A percentile compares a stretch with the other conserved stretches of the same genome.
These are phyloP conservation scores for Urocynchramus pylzowi DNA, from an alignment of 2,113 vertebrate genomes.

Conservation along the genomic window DNA sequence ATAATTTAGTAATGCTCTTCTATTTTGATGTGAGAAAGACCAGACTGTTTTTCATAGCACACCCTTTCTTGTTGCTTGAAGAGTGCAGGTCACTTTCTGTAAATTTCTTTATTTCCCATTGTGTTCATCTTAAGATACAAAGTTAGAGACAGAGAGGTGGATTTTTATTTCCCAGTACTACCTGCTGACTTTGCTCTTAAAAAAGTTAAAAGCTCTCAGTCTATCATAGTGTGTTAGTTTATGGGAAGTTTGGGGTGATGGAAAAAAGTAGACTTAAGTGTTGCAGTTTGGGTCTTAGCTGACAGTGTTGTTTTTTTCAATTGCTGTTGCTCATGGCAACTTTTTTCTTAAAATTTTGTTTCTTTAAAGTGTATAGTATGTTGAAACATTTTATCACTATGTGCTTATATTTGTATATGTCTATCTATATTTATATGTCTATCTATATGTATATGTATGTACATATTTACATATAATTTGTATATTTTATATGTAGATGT, in stretches of 20 bases:
- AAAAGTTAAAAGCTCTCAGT: neutral
- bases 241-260: rapidly evolving
- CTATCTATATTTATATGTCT: neutral
- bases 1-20: neutral
- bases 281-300: neutral
- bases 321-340: neutral
- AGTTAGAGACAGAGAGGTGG: neutral
- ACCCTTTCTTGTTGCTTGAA: neutral
- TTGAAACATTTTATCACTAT: neutral
- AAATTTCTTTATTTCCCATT: neutral
- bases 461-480: neutral
- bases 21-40: neutral
- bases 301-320: neutral
- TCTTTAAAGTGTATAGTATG: neutral
- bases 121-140: neutral
- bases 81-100: neutral
- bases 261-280: neutral
- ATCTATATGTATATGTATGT: neutral
- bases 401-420: neutral
- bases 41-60: neutral
- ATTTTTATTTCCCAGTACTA: neutral
- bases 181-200: neutral
- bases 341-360: neutral
- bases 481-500: neutral
- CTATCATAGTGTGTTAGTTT: neutral